Evolutionary conservation across 2,113 vertebrate genomes (phyloP), one percentile per base, ranked within the genome.

Genomic region (Pungitius pungitius): DNA sequence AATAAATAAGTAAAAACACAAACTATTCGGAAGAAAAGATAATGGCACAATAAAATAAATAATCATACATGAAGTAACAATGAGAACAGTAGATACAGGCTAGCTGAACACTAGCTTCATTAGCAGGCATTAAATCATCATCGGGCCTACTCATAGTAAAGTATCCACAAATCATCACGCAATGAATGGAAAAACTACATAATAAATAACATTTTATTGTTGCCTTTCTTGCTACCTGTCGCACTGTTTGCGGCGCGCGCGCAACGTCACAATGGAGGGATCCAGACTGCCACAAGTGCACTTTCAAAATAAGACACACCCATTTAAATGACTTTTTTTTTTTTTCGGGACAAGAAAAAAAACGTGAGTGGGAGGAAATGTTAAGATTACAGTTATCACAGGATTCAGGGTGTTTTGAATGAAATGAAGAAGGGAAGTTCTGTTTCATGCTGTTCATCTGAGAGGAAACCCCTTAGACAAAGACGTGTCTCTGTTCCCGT

Each of bases 371-470:
- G 33, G n/a, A 51, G 14, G 33, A 30, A 45, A 9, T 35, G 52
- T 60, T 49, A 8, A 60, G 59, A 45, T 27, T 22, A 18, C n/a
- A 42, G 39, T 54, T 47, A 64, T 64, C 27, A 51, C 2, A 56
- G 60, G n/a, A 47, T 73, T 78, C 33, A 1, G n/a, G 35, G 3
- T n/a, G 54, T 51, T 77, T 43, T 59, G 0, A 51, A 47, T 51
- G 4, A 62, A 71, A 75, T 47, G 49, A 61, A 75, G 83, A 66
- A 75, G 60, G 78, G 78, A 87, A 69, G 76, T 81, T 56, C 65
- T 43, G 59, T 59, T 18, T 63, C 49, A 45, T 58, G 33, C 9
- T 58, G 14, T 60, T 62, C 9, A 27, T 69, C 66, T 47, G 1
- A 64, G 57, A 69, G 85, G 69, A 82, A 86, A 43, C 20, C 17